phyloP scores from a whole-genome alignment of 2,888 invertebrate species.

The Brenthis daphne region DNA sequence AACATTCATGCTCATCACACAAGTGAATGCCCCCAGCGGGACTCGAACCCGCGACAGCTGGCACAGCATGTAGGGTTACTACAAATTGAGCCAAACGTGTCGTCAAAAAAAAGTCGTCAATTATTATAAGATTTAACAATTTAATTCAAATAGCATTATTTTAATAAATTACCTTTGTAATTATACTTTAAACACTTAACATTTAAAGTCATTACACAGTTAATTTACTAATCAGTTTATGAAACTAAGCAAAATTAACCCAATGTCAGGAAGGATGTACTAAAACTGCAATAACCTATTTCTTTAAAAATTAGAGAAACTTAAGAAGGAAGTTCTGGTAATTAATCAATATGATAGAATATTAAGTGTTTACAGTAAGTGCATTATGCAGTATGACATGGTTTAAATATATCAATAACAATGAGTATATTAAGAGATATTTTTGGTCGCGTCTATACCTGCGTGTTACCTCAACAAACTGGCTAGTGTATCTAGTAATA shows the following conservation, averaged over 20 bases:
- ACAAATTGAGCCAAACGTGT: too few species aligned
- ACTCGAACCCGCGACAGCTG: too few species aligned
- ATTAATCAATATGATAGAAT: neutral
- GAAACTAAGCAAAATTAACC: conserved; percentile 4
- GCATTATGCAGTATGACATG: too few species aligned
- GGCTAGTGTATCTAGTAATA: too few species aligned
- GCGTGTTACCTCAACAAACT: too few species aligned
- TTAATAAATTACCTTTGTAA: neutral
- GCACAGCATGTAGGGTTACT: too few species aligned
- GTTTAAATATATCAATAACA: too few species aligned
- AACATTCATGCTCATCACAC: too few species aligned
- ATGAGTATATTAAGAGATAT: too few species aligned
- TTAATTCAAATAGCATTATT: neutral
- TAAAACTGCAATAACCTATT: conserved; percentile 2
- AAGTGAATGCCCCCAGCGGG: too few species aligned
- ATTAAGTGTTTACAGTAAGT: too few species aligned
- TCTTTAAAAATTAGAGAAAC: conserved; percentile 15
- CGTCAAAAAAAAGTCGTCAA: neutral
- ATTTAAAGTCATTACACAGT: conserved; percentile 3
- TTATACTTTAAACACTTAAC: neutral
- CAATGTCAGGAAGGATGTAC: conserved; percentile 14
- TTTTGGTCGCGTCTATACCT: too few species aligned
- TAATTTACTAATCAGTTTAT: conserved; percentile 7
- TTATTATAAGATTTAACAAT: neutral
- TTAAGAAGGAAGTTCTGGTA: conserved; percentile 11